phyloP scores from a whole-genome alignment of 2,113 vertebrate genomes.

The Bos taurus region DNA sequence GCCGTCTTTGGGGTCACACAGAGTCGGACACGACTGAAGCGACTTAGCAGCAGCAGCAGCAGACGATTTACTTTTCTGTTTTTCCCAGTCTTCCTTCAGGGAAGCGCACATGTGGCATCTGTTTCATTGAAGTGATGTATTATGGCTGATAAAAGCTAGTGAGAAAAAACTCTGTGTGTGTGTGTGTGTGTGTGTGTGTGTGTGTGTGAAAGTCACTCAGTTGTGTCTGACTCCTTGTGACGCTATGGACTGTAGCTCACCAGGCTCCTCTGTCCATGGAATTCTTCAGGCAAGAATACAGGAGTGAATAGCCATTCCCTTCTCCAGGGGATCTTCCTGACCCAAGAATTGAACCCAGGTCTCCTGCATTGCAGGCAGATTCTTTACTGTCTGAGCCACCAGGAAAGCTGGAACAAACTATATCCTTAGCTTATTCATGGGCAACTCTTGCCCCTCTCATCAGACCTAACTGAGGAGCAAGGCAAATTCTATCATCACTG shows the following conservation, averaged over 20 bases:
- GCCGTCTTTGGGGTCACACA: too few relatives aligned
- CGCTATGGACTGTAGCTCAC: neutral
- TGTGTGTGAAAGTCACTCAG: neutral
- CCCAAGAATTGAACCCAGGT: neutral
- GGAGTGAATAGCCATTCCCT: neutral
- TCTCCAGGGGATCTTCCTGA: neutral
- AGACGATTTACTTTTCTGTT: neutral
- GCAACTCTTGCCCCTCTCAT: neutral
- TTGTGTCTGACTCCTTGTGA: neutral
- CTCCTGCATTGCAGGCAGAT: neutral
- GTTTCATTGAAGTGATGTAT: neutral
- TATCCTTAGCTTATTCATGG: neutral
- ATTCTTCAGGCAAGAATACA: neutral
- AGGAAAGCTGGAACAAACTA: neutral
- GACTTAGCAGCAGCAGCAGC: too few relatives aligned
- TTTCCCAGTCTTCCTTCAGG: neutral
- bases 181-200: neutral
- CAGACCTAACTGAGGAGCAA: neutral
- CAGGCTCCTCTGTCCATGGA: neutral
- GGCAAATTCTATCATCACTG: neutral
- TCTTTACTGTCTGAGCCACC: neutral
- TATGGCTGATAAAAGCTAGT: neutral
- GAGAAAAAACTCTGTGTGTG: neutral
- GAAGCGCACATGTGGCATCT: neutral
- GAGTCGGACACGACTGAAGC: fast-evolving